Percentiles rank a stretch among this genome's conserved stretches.
Evolutionary conservation across 2,797 vertebrate species (phyloP).

Genomic region (Megaceryle alcyon): DNA sequence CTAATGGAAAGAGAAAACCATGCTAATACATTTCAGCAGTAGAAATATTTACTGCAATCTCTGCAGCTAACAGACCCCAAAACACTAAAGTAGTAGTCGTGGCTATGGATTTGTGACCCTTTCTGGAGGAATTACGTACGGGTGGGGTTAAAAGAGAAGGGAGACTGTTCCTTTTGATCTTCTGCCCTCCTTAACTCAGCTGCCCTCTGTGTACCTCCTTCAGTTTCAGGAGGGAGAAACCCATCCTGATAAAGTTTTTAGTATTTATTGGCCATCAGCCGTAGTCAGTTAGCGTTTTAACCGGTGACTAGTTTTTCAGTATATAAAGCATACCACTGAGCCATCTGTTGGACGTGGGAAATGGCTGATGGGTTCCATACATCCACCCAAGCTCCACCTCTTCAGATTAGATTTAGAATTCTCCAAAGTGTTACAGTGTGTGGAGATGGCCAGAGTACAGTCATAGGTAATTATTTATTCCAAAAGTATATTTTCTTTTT

Average conservation of each 20-base stretch:
- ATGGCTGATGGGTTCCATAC: neutral
- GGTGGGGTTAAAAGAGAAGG: neutral
- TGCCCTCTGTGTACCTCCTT: neutral
- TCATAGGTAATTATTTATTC: neutral
- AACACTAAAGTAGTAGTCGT: rapidly evolving
- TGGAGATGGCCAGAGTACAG: neutral
- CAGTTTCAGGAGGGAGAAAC: neutral
- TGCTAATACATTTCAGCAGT: neutral
- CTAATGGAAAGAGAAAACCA: neutral
- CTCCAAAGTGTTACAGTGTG: neutral
- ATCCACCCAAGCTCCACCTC: neutral
- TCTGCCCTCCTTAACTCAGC: neutral
- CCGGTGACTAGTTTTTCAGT: neutral
- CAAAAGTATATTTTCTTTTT: neutral
- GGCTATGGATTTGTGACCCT: neutral
- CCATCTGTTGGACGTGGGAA: neutral
- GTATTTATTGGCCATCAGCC: neutral
- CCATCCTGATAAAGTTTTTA: conserved; percentile 17
- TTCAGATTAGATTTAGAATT: neutral
- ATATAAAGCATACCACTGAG: neutral
- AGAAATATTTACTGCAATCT: neutral
- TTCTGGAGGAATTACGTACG: neutral
- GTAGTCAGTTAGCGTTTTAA: neutral
- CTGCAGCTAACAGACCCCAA: neutral
- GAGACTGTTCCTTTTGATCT: conserved; percentile 71